A percentile compares a stretch with the other conserved stretches of the same genome.
These are phyloP conservation scores for Pseudomugil gertrudae DNA, from an alignment of 2,797 vertebrate genomes.

Conservation along the genomic window DNA sequence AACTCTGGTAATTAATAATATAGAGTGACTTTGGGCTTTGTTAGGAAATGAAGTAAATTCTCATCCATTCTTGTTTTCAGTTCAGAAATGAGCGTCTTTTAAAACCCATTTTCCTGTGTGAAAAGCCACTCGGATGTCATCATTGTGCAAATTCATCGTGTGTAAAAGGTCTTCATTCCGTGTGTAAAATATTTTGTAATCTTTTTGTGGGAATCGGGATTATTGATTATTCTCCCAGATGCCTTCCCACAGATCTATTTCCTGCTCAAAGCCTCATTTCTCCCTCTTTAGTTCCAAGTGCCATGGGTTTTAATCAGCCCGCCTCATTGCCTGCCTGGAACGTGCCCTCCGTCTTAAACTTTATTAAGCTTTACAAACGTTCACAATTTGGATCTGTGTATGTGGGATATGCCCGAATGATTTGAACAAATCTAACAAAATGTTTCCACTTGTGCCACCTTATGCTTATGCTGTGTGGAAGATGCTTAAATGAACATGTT, in stretches of 20 bases:
- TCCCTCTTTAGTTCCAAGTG: constrained; percentile 44
- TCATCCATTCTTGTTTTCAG: constrained; percentile 12
- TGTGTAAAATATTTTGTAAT: constrained; percentile 8
- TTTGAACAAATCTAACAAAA: constrained; percentile 17
- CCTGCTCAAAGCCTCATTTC: constrained; percentile 46
- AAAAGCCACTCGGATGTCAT: constrained; percentile 29
- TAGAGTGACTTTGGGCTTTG: constrained; percentile 10
- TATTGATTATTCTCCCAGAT: constrained; percentile 13
- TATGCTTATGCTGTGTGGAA: constrained; percentile 19
- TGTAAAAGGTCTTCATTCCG: too few relatives aligned
- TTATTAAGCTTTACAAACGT: constrained; percentile 5
- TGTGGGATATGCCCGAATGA: constrained; percentile 2
- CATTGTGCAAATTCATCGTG: too few relatives aligned
- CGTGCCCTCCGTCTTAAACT: constrained; percentile 12
- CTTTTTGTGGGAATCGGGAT: constrained; percentile 19
- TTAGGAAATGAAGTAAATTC: not conserved
- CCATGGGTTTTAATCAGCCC: constrained; percentile 31
- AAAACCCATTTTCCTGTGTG: constrained; percentile 1
- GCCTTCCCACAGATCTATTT: constrained; percentile 57
- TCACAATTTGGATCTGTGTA: not conserved
- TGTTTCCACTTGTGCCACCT: not conserved
- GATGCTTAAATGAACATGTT: constrained; percentile 23
- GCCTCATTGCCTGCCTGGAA: not conserved
- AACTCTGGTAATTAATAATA: not conserved
- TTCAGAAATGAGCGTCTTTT: constrained; percentile 13